These are phyloP conservation scores for Brachystomella parvula DNA, from an alignment of 1,140 invertebrate species.

Conservation along the genomic window DNA sequence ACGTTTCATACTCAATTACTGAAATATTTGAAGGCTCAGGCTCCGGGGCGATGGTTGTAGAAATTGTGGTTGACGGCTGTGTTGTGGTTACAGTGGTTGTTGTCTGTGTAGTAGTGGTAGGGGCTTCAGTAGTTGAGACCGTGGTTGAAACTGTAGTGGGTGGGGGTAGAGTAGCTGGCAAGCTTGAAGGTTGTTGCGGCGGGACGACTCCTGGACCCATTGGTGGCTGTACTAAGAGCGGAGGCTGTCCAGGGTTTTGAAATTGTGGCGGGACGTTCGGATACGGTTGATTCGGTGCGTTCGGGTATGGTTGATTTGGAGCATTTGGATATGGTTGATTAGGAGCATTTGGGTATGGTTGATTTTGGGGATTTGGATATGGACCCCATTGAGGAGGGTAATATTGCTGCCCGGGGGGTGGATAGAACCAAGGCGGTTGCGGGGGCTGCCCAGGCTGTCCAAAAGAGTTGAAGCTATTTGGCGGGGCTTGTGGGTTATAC, in stretches of 20 bases:
- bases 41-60: background rate
- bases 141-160: background rate
- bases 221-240: background rate
- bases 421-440: slow-evolving; percentile 3
- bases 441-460: slow-evolving; percentile 11
- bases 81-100: slow-evolving; percentile 12
- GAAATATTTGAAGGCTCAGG: background rate
- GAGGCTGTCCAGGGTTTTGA: background rate
- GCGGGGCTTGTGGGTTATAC: slow-evolving; percentile 8
- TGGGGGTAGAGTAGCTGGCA: background rate
- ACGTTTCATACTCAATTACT: background rate
- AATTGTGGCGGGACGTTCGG: background rate
- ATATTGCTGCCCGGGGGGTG: background rate
- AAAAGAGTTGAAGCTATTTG: slow-evolving; percentile 20
- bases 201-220: background rate
- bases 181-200: background rate
- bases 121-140: background rate
- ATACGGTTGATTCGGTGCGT: background rate
- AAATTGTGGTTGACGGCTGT: slow-evolving; percentile 13
- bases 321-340: background rate
- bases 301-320: slow-evolving; percentile 8
- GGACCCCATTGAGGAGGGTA: slow-evolving; percentile 8
- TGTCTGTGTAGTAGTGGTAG: background rate
- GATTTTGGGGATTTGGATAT: slow-evolving; percentile 1
- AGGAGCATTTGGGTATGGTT: slow-evolving; percentile 7